These are phyloP conservation scores for Eolophus roseicapilla DNA, from an alignment of 2,113 vertebrate species.

Conservation along the genomic window DNA sequence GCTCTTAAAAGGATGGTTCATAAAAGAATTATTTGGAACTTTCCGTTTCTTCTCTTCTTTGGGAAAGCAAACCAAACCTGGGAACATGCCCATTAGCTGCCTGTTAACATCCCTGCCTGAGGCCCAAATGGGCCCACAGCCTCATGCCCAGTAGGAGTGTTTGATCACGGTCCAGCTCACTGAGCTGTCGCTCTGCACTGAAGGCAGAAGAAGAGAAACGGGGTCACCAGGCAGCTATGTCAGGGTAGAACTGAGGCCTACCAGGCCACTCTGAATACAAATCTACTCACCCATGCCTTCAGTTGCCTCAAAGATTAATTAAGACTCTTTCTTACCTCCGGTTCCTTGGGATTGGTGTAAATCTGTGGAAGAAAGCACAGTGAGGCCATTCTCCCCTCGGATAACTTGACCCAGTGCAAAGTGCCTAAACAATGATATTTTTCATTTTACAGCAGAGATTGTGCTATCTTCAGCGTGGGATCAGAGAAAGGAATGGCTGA, in stretches of 20 bases:
- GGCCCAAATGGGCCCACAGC: slow-evolving; percentile 13
- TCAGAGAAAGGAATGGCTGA: background rate
- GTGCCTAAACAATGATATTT: slow-evolving; percentile 13
- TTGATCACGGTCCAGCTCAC: slow-evolving; percentile 47
- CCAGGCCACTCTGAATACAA: slow-evolving; percentile 45
- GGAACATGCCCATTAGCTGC: background rate
- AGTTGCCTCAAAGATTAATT: slow-evolving; percentile 39
- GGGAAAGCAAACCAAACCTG: background rate
- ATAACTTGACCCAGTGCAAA: slow-evolving; percentile 8
- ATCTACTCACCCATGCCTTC: slow-evolving; percentile 56
- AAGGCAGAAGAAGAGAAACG: slow-evolving; percentile 37
- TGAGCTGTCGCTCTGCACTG: slow-evolving; percentile 6
- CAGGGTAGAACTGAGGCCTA: slow-evolving; percentile 17
- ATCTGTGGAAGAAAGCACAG: slow-evolving; percentile 75
- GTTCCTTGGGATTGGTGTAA: slow-evolving; percentile 74
- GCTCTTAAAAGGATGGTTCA: background rate
- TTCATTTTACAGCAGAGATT: background rate
- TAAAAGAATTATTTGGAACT: background rate
- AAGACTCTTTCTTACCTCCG: slow-evolving; percentile 75
- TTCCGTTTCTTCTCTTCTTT: background rate
- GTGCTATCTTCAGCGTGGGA: background rate
- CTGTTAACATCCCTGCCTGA: background rate
- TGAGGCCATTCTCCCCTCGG: slow-evolving; percentile 41
- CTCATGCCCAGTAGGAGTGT: background rate
- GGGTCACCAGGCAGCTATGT: slow-evolving; percentile 12